Evolutionary conservation across 2,113 vertebrate species (phyloP).

Genomic region (Sterrhoptilus dennistouni): DNA sequence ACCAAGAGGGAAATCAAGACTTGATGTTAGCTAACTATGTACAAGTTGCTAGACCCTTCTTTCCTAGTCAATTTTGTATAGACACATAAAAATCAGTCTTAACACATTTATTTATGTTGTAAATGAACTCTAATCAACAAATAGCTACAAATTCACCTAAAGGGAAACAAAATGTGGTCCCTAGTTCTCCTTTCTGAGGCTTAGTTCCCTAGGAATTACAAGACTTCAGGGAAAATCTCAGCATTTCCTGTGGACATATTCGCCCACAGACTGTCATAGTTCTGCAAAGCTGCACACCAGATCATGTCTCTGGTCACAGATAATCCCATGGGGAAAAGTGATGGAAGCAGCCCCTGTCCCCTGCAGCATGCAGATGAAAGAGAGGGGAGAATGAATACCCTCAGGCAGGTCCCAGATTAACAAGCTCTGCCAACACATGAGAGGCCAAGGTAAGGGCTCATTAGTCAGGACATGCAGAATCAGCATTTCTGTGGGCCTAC

Average conservation of each 20-base stretch:
- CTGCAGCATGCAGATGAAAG: fast-evolving
- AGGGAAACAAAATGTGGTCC: not conserved
- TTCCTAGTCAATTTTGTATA: not conserved
- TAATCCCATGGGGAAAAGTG: not conserved
- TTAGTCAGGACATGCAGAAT: not conserved
- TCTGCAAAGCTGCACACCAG: fast-evolving
- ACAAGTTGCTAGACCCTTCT: not conserved
- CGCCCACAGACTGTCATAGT: not conserved
- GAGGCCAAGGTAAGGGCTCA: not conserved
- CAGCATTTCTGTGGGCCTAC: not conserved
- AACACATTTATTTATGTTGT: not conserved
- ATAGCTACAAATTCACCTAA: not conserved
- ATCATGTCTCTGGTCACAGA: not conserved
- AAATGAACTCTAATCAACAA: not conserved
- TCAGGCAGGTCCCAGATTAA: not conserved
- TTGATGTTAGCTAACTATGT: not conserved
- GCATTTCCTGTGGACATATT: not conserved
- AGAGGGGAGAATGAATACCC: not conserved
- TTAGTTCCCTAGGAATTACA: not conserved
- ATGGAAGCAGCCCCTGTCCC: not conserved
- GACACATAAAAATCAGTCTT: not conserved
- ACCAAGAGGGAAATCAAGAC: not conserved
- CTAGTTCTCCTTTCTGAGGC: not conserved
- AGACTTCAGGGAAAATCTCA: not conserved
- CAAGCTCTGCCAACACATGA: not conserved